Percentiles rank a stretch among this genome's conserved stretches.
phyloP scores from a whole-genome alignment of 2,888 invertebrate species.

The Xanthorhoe spadicearia region DNA sequence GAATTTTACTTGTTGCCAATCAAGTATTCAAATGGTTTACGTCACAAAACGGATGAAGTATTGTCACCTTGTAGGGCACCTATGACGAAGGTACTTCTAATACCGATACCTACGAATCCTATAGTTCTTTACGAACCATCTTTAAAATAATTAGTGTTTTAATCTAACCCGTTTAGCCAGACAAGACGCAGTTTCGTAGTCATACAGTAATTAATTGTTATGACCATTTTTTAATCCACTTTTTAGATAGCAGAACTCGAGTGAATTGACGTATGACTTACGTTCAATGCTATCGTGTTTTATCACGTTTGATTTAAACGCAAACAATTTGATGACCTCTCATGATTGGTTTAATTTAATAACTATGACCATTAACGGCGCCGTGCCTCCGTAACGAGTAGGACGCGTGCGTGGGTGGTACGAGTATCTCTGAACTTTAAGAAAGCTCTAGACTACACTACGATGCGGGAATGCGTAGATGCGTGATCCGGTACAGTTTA shows the following conservation, averaged over 20 bases:
- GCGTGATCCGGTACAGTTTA: slow-evolving; percentile 44
- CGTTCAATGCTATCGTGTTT: slow-evolving; percentile 36
- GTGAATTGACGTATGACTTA: slow-evolving; percentile 31
- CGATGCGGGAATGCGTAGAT: slow-evolving; percentile 19
- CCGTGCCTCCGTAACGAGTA: slow-evolving; percentile 13
- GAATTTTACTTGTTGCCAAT: slow-evolving; percentile 3
- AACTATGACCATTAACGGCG: slow-evolving; percentile 22
- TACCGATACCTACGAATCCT: slow-evolving; percentile 7
- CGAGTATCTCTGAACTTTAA: slow-evolving; percentile 24
- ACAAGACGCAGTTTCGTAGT: slow-evolving; percentile 25
- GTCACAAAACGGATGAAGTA: slow-evolving; percentile 11
- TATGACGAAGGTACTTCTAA: slow-evolving; percentile 19
- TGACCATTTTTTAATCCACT: slow-evolving; percentile 22
- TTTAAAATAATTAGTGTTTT: slow-evolving; percentile 21
- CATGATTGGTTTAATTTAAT: slow-evolving; percentile 28
- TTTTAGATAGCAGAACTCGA: slow-evolving; percentile 30
- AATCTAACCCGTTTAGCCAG: slow-evolving; percentile 30
- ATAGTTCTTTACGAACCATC: slow-evolving; percentile 14
- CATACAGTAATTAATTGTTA: slow-evolving; percentile 20
- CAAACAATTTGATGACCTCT: slow-evolving; percentile 32
- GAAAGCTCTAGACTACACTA: slow-evolving; percentile 43
- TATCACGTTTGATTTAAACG: slow-evolving; percentile 23
- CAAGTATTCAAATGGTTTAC: background rate
- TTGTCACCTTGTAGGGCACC: slow-evolving; percentile 7
- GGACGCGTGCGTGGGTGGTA: slow-evolving; percentile 2